Evolutionary conservation across 1,140 invertebrate genomes (phyloP), one percentile per base, ranked within the genome.

Genomic region (Camponotus pennsylvanicus): DNA sequence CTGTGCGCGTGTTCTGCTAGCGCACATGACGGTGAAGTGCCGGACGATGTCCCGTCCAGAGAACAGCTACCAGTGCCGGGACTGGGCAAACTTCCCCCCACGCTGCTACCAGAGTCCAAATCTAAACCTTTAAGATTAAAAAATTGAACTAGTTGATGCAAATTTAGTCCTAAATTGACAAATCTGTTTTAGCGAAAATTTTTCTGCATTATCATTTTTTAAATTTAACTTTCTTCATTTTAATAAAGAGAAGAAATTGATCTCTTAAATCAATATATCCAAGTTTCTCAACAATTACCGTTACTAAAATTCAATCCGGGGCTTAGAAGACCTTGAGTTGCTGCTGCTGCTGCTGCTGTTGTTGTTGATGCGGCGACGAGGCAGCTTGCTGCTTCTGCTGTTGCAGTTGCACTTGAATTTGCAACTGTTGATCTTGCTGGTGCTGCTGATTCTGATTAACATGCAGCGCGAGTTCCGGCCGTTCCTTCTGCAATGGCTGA

Each of bases 21-120:
- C 95, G 90, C 96, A 96, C 89, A 97, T 92, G 89, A 95, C 71
- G 91, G 96, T 90, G 93, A 95, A 92, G 93, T 96, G 95, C 93
- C 96, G 92, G 95, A 96, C 94, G 92, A 95, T 90, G 95, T 94
- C 90, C 89, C 96, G 82, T 97, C 97, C 90, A 97, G 92, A 0
- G 97, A 97, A 93, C 97, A 97, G 92, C 97, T 97, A 2, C 96
- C 96, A 27, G 95, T 95, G 75, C 97, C 96, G 0, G 97, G 97
- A 69, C 97, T 97, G 0, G 97, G 97, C 67, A 98, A 94, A 67
- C 97, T 98, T 92, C 97, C 97, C 42, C 96, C 96, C 0, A 94
- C 93, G 88, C 97, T 97, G 52, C 97, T 97, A 52, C 97, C 97
- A 9, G 97, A 97, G 92, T 98, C 97, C 84, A 97, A 92, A 90